Conservation (phyloP, 37 sponge, comb jelly and placozoan species). For the Axinella damicornis region DNA sequence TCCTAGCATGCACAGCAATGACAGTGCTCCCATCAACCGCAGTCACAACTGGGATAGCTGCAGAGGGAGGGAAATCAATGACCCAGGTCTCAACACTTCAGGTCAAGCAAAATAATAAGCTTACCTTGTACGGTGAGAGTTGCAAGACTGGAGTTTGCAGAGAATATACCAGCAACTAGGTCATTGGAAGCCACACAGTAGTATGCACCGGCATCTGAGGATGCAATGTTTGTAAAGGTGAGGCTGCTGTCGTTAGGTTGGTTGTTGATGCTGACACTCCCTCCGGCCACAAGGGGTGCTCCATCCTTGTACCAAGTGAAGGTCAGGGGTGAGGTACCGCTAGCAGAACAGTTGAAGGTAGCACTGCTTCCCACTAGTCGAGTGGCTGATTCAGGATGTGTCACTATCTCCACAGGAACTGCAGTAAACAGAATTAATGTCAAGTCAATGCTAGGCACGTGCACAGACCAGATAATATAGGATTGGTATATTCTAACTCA, state of each 20-base stretch:
- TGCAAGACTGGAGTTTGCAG: too few species aligned
- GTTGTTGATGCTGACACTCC: not conserved
- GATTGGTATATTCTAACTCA: too few species aligned
- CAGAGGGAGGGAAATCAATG: not conserved
- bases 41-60: not conserved
- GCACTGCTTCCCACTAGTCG: not conserved
- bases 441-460: too few species aligned
- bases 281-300: not conserved
- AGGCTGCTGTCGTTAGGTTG: not conserved
- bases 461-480: too few species aligned
- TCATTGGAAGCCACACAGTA: conserved; percentile 19
- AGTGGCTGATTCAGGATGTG: not conserved
- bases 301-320: not conserved
- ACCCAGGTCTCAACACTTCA: too few species aligned
- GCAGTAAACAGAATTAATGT: too few species aligned
- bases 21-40: too few species aligned
- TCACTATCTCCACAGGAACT: conserved; percentile 9
- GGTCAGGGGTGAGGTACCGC: conserved; percentile 12
- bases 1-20: too few species aligned
- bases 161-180: not conserved
- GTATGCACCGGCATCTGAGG: conserved; percentile 23
- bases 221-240: conserved; percentile 1
- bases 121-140: not conserved
- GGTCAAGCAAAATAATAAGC: too few species aligned
- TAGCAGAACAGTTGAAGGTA: not conserved